A percentile compares a stretch with the other conserved stretches of the same genome.
These are phyloP conservation scores for Anas bahamensis DNA, from an alignment of 2,797 vertebrate genomes.

Conservation along the genomic window DNA sequence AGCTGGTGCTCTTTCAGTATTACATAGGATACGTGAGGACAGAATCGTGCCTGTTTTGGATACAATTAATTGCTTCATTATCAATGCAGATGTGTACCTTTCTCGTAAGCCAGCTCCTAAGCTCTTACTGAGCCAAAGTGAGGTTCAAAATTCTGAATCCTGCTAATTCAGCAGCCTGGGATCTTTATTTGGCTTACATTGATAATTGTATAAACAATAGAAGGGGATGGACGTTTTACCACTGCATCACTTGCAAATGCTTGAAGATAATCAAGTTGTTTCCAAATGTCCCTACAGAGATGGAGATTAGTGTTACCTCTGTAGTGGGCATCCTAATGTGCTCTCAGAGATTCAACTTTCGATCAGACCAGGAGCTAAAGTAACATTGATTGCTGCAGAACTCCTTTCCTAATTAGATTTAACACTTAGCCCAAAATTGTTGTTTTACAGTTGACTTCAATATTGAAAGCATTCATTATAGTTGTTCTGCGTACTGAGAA, in stretches of 20 bases:
- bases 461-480: background rate
- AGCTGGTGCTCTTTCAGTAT: fast-evolving
- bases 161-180: background rate
- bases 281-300: background rate
- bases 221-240: background rate
- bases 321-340: background rate
- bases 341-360: background rate
- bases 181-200: background rate
- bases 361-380: background rate
- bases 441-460: background rate
- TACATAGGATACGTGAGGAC: background rate
- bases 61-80: background rate
- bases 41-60: background rate
- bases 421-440: background rate
- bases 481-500: background rate
- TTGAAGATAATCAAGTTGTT: background rate
- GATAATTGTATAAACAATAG: background rate
- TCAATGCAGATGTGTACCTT: background rate
- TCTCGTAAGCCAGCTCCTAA: fast-evolving
- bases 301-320: background rate
- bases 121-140: background rate
- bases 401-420: background rate
- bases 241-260: background rate
- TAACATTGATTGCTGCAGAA: background rate
- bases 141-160: fast-evolving